Base-by-base conservation (phyloP, 2,888 invertebrate species). In the Yponomeuta malinellus region DNA sequence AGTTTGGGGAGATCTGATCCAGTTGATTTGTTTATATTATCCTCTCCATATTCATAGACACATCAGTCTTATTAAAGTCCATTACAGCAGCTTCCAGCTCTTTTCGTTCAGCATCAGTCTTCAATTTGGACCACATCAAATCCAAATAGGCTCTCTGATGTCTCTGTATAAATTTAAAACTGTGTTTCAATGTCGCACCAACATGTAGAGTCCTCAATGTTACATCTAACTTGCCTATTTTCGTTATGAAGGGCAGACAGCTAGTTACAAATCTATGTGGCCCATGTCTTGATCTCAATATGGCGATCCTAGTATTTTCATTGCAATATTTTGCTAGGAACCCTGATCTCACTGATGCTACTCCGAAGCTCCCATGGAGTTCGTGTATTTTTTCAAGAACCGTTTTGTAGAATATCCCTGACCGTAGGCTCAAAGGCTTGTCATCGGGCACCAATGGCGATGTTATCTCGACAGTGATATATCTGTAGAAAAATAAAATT, bases 321-420 rank as follows among this genome's bases (percentile, higher is more conserved):
- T 97, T 97, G 79, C 96, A 96, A 86, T 97, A 97, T 89, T 96
- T 96, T 37, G 95, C 95, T 80, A 93, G 88, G 78, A 97, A 95
- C 37, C 96, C 97, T 71, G 94, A 89, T 78, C 93, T 94, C 9
- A 96, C 93, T 1, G 96, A 92, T 10, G 96, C 96, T 52, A 93
- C 86, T 10, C 96, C 97, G 82, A 95, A 96, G 79, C 96, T 96
- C 0, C 97, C 97, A 83, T 95, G 95, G 71, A 95, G 81, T 78
- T 94, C 93, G 78, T 95, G 93, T 15, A 97, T 93, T 85, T 94
- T 94, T 37, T 89, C 85, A 29, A 94, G 78, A 69, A 97, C 84
- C 0, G 94, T 93, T 69, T 91, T 85, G 74, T 94, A 92, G 63
- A 95, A 85, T 73, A 93, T 87, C 65, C 83, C 87, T 0, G 92